phyloP scores from a whole-genome alignment of 2,888 invertebrate species.

The Cremastinae sp. region DNA sequence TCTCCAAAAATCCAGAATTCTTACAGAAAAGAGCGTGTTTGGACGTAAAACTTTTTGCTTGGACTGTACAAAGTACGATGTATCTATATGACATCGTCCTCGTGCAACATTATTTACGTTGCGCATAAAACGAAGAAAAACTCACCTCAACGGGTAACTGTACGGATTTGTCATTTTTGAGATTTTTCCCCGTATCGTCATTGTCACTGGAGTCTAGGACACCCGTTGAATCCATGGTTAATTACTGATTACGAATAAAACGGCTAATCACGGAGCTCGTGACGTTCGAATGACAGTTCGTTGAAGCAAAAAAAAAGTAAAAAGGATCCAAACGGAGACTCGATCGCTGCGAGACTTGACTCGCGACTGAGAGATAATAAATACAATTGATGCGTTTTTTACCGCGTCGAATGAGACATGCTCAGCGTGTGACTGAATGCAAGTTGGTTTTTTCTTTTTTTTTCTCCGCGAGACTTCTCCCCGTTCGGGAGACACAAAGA shows the following conservation, averaged over 20 bases:
- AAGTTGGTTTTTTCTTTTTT: not conserved
- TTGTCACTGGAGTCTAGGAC: slow-evolving; percentile 46
- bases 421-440: slow-evolving; percentile 5
- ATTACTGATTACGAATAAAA: no score
- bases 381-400: not conserved
- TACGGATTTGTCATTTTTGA: slow-evolving; percentile 58
- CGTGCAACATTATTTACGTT: slow-evolving; percentile 3
- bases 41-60: not conserved
- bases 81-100: not conserved
- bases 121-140: slow-evolving; percentile 13
- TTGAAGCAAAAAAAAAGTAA: slow-evolving; percentile 9
- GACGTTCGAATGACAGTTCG: slow-evolving; percentile 24
- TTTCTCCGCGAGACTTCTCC: not conserved
- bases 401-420: not conserved
- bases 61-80: not conserved
- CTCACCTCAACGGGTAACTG: slow-evolving; percentile 69
- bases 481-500: slow-evolving; percentile 24
- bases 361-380: slow-evolving; percentile 30
- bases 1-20: no score
- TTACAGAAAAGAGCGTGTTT: not conserved
- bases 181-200: slow-evolving; percentile 44
- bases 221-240: slow-evolving; percentile 58
- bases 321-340: not conserved
- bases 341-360: slow-evolving; percentile 9
- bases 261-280: no score